Evolutionary conservation across 2,113 vertebrate species (phyloP).

Genomic region (Erinaceus europaeus): DNA sequence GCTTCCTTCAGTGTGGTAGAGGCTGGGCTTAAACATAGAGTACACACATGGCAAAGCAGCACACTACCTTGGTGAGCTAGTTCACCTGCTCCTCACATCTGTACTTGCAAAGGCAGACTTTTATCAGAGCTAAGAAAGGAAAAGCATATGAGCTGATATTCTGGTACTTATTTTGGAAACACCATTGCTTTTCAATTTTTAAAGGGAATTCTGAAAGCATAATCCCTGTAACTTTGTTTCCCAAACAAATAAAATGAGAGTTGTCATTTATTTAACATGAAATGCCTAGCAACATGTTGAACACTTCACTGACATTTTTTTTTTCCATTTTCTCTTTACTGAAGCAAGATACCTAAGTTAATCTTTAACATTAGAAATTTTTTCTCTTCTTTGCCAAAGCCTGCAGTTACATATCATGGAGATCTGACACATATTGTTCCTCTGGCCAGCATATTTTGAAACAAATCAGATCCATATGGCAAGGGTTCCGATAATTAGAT

Average conservation of each 20-base stretch:
- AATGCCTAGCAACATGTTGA: neutral
- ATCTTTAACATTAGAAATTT: neutral
- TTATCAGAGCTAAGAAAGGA: neutral
- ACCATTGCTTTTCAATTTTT: slow-evolving; percentile 38
- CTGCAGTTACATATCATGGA: neutral
- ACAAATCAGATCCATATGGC: neutral
- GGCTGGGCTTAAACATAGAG: too few relatives aligned
- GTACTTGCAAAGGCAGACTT: neutral
- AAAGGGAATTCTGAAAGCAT: neutral
- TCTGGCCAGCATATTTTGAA: neutral
- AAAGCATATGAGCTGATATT: neutral
- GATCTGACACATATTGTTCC: neutral
- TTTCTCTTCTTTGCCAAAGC: neutral
- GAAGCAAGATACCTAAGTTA: neutral
- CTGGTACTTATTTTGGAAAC: neutral
- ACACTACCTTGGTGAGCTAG: too few relatives aligned
- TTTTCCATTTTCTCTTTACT: neutral
- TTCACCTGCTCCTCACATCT: too few relatives aligned
- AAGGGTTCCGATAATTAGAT: neutral
- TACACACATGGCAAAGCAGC: too few relatives aligned
- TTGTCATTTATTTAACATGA: neutral
- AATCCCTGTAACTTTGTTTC: neutral
- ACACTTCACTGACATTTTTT: neutral
- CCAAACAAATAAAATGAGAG: neutral
- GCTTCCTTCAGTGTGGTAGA: too few relatives aligned